phyloP scores from a whole-genome alignment of 2,797 vertebrate genomes.

The Xenopus petersii region DNA sequence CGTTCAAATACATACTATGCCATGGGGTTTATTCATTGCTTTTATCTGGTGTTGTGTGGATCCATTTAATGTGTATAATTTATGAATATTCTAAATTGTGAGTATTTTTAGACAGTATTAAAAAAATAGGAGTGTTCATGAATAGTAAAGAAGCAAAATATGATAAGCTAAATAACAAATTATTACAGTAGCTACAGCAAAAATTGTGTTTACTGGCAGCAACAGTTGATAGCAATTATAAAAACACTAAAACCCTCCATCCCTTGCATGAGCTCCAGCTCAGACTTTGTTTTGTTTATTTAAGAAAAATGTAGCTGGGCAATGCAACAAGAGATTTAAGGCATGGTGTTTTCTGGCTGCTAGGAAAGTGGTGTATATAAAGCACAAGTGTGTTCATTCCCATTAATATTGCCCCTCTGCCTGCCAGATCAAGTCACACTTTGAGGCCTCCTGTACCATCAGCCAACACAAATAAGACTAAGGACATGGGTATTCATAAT shows the following conservation, averaged over 20 bases:
- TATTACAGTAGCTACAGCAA: conserved; percentile 32
- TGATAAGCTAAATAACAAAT: conserved; percentile 19
- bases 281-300: conserved; percentile 38
- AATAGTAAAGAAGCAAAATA: neutral
- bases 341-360: conserved; percentile 48
- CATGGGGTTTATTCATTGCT: no score
- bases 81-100: no score
- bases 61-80: no score
- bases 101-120: no score
- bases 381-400: conserved; percentile 45
- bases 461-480: conserved; percentile 43
- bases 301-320: conserved; percentile 48
- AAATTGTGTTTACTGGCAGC: conserved; percentile 39
- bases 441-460: conserved; percentile 35
- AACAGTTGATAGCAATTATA: conserved; percentile 16
- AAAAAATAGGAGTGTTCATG: no score
- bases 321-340: conserved; percentile 45
- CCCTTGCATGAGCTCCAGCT: conserved; percentile 28
- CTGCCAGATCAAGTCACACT: conserved; percentile 47
- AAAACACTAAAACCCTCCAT: conserved; percentile 36
- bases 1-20: no score
- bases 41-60: no score
- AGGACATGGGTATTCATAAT: conserved; percentile 33
- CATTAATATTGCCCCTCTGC: conserved; percentile 43
- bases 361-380: conserved; percentile 37